Evolutionary conservation across 2,888 invertebrate species (phyloP).

Genomic region (Plusia festucae): DNA sequence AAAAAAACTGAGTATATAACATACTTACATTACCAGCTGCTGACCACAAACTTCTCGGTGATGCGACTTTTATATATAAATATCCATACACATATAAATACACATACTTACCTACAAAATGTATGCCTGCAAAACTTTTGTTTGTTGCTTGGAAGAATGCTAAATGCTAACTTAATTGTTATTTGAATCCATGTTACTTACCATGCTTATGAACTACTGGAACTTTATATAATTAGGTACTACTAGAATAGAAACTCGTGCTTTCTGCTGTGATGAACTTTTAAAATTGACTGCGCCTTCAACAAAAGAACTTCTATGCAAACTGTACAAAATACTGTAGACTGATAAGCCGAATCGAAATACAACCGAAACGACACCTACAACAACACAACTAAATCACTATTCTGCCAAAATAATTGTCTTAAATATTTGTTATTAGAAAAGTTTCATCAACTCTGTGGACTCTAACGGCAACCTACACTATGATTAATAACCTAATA

Average conservation of each 20-base stretch:
- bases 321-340: slow-evolving; percentile 5
- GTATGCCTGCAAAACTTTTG: slow-evolving; percentile 30
- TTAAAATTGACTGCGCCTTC: slow-evolving; percentile 16
- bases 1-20: slow-evolving; percentile 5
- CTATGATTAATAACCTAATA: slow-evolving; percentile 16
- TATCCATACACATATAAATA: slow-evolving; percentile 32
- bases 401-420: slow-evolving; percentile 12
- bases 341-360: slow-evolving; percentile 4
- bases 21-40: slow-evolving; percentile 39
- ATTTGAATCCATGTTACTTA: slow-evolving; percentile 42
- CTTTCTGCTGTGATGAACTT: slow-evolving; percentile 1
- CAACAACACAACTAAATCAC: slow-evolving; percentile 20
- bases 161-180: slow-evolving; percentile 31
- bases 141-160: slow-evolving; percentile 24
- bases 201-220: slow-evolving; percentile 36
- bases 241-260: slow-evolving; percentile 21
- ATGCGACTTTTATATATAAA: slow-evolving; percentile 19
- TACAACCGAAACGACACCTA: slow-evolving; percentile 7
- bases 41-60: slow-evolving; percentile 9
- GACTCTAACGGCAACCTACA: slow-evolving; percentile 25
- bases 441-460: slow-evolving; percentile 5
- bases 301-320: slow-evolving; percentile 19
- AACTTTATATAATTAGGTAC: slow-evolving; percentile 14
- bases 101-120: slow-evolving; percentile 50
- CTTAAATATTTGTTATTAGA: slow-evolving; percentile 18